Conservation (phyloP, 2,888 invertebrate species). For the Tenodera sinensis region DNA sequence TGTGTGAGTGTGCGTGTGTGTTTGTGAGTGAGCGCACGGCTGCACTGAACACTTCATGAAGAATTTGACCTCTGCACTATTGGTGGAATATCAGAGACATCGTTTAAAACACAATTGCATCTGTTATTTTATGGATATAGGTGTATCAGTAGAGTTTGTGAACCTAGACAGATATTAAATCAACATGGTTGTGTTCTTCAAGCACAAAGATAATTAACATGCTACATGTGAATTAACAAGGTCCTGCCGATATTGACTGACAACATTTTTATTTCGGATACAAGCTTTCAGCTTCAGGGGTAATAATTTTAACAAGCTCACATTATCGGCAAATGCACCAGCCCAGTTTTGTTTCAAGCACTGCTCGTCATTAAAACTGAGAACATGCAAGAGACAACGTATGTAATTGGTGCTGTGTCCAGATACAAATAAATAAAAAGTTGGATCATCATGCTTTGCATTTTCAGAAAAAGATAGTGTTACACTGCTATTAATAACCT, state of each 20-base stretch:
- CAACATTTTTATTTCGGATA: too few species aligned
- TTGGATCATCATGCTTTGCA: neutral
- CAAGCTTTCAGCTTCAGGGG: neutral
- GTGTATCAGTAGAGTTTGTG: too few species aligned
- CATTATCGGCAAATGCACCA: neutral
- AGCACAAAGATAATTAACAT: neutral
- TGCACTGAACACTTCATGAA: too few species aligned
- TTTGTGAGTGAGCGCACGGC: too few species aligned
- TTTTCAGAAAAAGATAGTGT: too few species aligned
- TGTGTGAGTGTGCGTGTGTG: too few species aligned
- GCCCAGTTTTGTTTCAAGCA: neutral
- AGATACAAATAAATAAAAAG: neutral
- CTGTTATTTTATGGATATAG: too few species aligned
- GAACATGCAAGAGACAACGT: neutral
- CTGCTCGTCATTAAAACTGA: neutral
- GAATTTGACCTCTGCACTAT: too few species aligned
- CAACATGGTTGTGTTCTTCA: neutral
- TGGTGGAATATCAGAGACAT: too few species aligned
- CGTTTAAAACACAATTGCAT: too few species aligned
- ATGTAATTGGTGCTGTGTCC: neutral
- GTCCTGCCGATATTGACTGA: neutral
- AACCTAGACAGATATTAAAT: too few species aligned
- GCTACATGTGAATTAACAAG: neutral
- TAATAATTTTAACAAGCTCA: neutral
- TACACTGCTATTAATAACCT: too few species aligned